phyloP scores from a whole-genome alignment of 2,113 vertebrate species.

The Alligator sinensis region DNA sequence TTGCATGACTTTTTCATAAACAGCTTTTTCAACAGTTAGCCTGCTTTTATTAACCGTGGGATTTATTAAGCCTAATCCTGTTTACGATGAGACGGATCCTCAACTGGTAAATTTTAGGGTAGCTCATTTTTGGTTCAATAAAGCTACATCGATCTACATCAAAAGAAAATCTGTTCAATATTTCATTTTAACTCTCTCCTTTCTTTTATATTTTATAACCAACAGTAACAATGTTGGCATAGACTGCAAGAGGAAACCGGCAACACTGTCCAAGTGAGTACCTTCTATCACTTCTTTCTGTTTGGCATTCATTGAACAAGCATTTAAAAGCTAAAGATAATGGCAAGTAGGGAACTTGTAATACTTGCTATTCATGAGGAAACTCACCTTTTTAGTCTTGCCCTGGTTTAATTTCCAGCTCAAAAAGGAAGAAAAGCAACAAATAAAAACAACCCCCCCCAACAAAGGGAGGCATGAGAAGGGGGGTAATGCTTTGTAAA shows the following conservation, averaged over 20 bases:
- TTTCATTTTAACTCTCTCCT: background rate
- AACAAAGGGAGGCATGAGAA: background rate
- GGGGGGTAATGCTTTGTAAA: background rate
- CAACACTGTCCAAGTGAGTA: background rate
- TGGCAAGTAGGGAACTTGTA: background rate
- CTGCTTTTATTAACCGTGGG: background rate
- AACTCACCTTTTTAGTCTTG: background rate
- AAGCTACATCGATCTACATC: background rate
- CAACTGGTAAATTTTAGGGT: background rate
- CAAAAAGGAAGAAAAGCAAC: background rate
- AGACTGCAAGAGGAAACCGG: background rate
- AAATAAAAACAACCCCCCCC: background rate
- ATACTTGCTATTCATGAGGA: background rate
- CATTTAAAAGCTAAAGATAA: background rate
- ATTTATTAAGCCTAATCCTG: background rate
- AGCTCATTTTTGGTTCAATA: background rate
- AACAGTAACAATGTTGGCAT: background rate
- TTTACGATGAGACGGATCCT: background rate
- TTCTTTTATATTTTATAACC: background rate
- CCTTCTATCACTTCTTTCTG: background rate
- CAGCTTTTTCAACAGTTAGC: background rate
- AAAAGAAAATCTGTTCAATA: background rate
- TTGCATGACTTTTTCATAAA: background rate
- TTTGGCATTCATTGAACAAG: background rate
- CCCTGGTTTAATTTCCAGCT: background rate